Conservation (phyloP, 2,888 invertebrate genomes). For the Nephrotoma appendiculata region DNA sequence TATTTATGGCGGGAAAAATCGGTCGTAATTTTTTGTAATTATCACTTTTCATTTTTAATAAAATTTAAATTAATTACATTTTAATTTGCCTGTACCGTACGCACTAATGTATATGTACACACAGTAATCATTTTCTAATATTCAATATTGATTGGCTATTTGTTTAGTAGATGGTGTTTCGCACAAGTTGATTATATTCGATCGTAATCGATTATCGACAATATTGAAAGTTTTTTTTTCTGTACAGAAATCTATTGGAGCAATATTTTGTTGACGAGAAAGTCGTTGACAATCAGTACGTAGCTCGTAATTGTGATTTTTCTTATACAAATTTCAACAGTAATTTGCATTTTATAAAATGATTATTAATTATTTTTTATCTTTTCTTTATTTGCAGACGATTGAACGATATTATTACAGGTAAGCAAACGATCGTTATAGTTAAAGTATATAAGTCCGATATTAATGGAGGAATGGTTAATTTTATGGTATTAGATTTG, state of each 20-base stretch:
- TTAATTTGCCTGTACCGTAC: neutral
- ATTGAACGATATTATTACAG: neutral
- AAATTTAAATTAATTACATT: neutral
- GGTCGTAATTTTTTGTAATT: neutral
- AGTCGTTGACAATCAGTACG: neutral
- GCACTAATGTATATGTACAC: neutral
- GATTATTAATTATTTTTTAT: neutral
- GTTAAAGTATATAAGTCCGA: neutral
- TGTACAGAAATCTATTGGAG: neutral
- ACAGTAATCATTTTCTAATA: neutral
- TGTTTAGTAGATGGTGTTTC: too few species aligned
- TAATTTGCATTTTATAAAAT: neutral
- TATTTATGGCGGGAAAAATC: neutral
- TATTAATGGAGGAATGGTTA: neutral
- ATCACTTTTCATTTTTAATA: neutral
- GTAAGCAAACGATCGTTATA: neutral
- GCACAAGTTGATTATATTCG: neutral
- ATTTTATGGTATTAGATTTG: neutral
- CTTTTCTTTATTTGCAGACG: neutral
- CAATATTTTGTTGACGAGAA: neutral
- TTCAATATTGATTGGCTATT: too few species aligned
- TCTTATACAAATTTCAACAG: neutral
- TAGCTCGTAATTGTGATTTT: neutral
- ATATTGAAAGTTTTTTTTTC: neutral
- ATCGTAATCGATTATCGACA: neutral